Evolutionary conservation across 1,140 invertebrate species (phyloP), one percentile per base, ranked within the genome.

Genomic region (Heterodera carotae): DNA sequence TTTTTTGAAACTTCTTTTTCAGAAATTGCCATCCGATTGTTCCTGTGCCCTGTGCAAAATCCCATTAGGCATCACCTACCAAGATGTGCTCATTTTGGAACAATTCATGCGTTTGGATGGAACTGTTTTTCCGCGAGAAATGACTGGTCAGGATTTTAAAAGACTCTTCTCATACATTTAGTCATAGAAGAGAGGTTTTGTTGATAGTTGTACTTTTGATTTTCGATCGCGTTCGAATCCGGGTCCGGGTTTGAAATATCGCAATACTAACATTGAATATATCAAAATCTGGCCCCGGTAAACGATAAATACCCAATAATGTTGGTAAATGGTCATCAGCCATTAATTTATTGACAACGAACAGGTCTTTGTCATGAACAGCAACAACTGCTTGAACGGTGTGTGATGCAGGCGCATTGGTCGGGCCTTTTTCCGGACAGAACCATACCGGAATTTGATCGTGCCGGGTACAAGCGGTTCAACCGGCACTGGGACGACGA

Each of bases 371-470:
- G 85, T 69, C 72, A 64, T 64, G 80, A 82, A 12, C 86, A 87
- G 76, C 85, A 87, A 69, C 73, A 84, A 48, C 73, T 76, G 53
- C 18, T 87, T 25, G 85, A 87, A 77, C 70, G 86, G 62, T 87
- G 85, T 81, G 85, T 87, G 18, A 88, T 87, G 85, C 84, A 87
- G 67, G 85, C 85, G 7, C 87, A 88, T 66, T 87, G 85, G 85
- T 62, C 80, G 27, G 86, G 86, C 2, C 76, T 87, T 18, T 87
- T 87, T 67, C 85, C 84, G 34, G 82, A 87, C 33, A 75, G 77
- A 33, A 87, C 84, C 18, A 78, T 81, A 71, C 76, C 81, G 2
- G 84, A 85, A 59, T 84, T 87, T 71, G 86, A 88, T 73, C 78
- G 83, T 43, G 76, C 84, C 39, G 85, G 86, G 29, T 87, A 85